Evolutionary conservation across 1,140 invertebrate species (phyloP).

Genomic region (Oscheius sp.): DNA sequence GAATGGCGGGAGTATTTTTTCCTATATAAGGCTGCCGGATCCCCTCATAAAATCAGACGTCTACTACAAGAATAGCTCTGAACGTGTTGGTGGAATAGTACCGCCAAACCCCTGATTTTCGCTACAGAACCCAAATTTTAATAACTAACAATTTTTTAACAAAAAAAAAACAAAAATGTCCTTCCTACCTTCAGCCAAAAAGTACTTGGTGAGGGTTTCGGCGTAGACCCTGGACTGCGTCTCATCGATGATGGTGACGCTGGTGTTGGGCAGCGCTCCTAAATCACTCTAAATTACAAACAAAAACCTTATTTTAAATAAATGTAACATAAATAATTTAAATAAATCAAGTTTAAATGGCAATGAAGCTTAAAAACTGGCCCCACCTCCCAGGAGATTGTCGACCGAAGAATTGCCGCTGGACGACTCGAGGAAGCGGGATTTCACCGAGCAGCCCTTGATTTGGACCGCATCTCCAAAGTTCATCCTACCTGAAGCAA

Average conservation of each 20-base stretch:
- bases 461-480: constrained; percentile 17
- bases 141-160: neutral
- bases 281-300: neutral
- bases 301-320: neutral
- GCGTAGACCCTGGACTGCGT: constrained; percentile 4
- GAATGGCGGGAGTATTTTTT: no score
- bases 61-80: no score
- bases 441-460: constrained; percentile 15
- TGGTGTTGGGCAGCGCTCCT: neutral
- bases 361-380: neutral
- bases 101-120: no score
- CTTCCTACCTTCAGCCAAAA: constrained; percentile 18
- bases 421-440: constrained; percentile 32
- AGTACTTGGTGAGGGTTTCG: constrained; percentile 18
- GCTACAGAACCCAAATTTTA: neutral
- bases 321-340: neutral
- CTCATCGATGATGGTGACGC: constrained; percentile 22
- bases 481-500: neutral
- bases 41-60: no score
- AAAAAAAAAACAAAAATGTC: neutral
- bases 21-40: no score
- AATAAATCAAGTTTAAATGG: neutral
- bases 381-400: constrained; percentile 29
- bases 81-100: no score
- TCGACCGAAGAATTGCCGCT: constrained; percentile 28